phyloP scores from a whole-genome alignment of 64 coral and sea anemone species.

The Montipora sp. region DNA sequence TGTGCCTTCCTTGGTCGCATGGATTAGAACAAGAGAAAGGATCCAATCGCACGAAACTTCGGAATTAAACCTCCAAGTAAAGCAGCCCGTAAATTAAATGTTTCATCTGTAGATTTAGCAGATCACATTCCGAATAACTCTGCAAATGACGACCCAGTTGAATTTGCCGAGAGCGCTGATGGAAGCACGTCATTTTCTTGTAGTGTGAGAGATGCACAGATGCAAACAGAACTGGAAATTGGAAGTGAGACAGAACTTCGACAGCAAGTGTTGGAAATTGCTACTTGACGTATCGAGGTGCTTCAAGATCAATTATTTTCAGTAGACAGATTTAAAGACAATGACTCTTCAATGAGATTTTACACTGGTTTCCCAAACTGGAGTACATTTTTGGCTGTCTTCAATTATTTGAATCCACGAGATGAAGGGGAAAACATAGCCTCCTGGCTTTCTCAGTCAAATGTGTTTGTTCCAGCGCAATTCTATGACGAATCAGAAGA shows the following conservation, averaged over 20 bases:
- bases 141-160: too few relatives aligned
- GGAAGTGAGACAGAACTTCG: not conserved
- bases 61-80: not conserved
- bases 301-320: conserved; percentile 28
- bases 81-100: not conserved
- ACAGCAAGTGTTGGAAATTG: not conserved
- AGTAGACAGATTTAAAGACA: conserved; percentile 25
- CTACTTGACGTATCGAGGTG: not conserved
- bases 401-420: conserved; percentile 61
- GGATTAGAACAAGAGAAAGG: conserved; percentile 49
- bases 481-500: not conserved
- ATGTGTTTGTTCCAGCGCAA: not conserved
- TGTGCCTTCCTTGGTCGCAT: conserved; percentile 23
- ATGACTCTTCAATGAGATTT: conserved; percentile 35
- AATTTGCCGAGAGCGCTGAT: too few relatives aligned
- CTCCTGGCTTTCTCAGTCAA: conserved; percentile 30
- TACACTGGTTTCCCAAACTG: conserved; percentile 68
- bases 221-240: not conserved
- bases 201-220: too few relatives aligned
- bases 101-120: not conserved
- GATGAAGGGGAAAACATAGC: conserved; percentile 49
- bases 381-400: conserved; percentile 57
- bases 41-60: not conserved
- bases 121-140: too few relatives aligned
- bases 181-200: too few relatives aligned